phyloP scores from a whole-genome alignment of 1,140 invertebrate genomes.

The Heterodera carotae region DNA sequence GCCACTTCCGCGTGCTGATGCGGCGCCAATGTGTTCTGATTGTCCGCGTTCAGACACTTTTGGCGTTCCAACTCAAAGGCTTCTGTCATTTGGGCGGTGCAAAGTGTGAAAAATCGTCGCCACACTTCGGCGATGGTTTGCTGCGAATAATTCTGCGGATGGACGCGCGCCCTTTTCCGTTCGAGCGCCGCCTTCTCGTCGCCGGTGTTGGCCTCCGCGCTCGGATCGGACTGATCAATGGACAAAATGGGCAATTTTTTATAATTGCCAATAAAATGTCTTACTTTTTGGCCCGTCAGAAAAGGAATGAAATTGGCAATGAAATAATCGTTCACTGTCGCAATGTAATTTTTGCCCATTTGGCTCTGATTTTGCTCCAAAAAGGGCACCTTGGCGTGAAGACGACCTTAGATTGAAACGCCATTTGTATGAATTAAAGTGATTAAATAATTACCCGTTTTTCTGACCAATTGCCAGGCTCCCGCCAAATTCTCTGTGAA shows the following conservation, averaged over 20 bases:
- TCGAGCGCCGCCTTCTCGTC: constrained; percentile 31
- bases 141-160: constrained; percentile 37
- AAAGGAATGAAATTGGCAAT: constrained; percentile 52
- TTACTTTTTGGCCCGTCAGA: constrained; percentile 46
- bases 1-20: constrained; percentile 49
- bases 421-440: constrained; percentile 7
- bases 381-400: constrained; percentile 58
- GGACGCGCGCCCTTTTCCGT: constrained; percentile 42
- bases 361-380: constrained; percentile 61
- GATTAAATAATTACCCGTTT: constrained; percentile 40
- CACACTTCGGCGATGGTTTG: constrained; percentile 45
- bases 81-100: constrained; percentile 29
- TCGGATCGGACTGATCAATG: constrained; percentile 23
- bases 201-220: constrained; percentile 12
- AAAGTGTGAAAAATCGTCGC: constrained; percentile 42
- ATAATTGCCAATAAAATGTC: constrained; percentile 11
- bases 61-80: constrained; percentile 50
- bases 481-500: constrained; percentile 60
- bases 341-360: constrained; percentile 62
- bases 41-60: constrained; percentile 45
- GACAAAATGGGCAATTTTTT: too few relatives aligned
- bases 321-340: constrained; percentile 55
- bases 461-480: constrained; percentile 60
- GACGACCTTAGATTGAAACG: constrained; percentile 23
- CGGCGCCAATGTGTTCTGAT: constrained; percentile 49